These are phyloP conservation scores for Xyliphius kryptos DNA, from an alignment of 2,113 vertebrate genomes.

Conservation along the genomic window DNA sequence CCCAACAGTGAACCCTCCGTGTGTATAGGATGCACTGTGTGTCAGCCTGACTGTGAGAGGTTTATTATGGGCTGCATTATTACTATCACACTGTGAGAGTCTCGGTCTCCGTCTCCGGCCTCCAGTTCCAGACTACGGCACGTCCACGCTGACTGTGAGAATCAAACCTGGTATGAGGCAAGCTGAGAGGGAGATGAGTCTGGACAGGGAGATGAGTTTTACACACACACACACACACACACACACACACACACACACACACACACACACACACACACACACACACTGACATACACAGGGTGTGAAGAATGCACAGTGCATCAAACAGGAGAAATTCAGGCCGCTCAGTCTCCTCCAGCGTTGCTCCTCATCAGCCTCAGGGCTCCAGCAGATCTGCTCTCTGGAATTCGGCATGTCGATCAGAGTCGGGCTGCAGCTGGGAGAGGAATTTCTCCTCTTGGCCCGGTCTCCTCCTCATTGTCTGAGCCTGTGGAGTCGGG, in stretches of 20 bases:
- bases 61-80: slow-evolving; percentile 40
- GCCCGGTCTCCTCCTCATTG: slow-evolving; percentile 64
- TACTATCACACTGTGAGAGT: slow-evolving; percentile 20
- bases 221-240: slow-evolving; percentile 19
- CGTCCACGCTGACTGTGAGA: slow-evolving; percentile 40
- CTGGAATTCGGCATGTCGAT: slow-evolving; percentile 74
- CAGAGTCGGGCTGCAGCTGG: slow-evolving; percentile 67
- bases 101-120: slow-evolving; percentile 14
- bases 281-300: slow-evolving; percentile 61
- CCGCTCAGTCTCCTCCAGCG: slow-evolving; percentile 56
- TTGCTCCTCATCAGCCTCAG: slow-evolving; percentile 58
- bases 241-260: slow-evolving; percentile 16
- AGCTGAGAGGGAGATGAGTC: slow-evolving; percentile 39
- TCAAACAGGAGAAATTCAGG: slow-evolving; percentile 41
- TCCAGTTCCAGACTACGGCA: slow-evolving; percentile 13
- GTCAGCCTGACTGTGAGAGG: slow-evolving; percentile 20
- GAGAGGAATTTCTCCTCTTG: slow-evolving; percentile 68
- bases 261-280: slow-evolving; percentile 41
- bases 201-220: slow-evolving; percentile 10
- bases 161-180: slow-evolving; percentile 40
- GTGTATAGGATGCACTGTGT: slow-evolving; percentile 18
- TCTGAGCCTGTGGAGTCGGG: slow-evolving; percentile 65
- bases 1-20: slow-evolving; percentile 34
- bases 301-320: slow-evolving; percentile 59
- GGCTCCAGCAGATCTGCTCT: slow-evolving; percentile 58